A percentile compares a stretch with the other conserved stretches of the same genome.
Conservation (phyloP, 2,113 vertebrate genomes). For the Plecotus auritus region DNA sequence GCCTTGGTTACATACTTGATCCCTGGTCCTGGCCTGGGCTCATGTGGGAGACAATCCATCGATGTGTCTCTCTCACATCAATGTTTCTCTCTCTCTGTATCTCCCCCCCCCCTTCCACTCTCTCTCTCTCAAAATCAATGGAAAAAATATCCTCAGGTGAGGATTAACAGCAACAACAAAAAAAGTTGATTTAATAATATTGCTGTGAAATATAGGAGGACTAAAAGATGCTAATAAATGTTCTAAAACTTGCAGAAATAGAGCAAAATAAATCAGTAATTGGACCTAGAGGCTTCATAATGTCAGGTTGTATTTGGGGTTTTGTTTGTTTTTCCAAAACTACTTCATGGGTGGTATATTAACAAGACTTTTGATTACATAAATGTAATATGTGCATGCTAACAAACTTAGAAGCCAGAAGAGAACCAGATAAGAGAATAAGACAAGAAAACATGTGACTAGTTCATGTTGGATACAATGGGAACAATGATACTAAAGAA, state of each 20-base stretch:
- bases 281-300: background rate
- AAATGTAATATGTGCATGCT: background rate
- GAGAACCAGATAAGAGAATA: background rate
- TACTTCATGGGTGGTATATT: background rate
- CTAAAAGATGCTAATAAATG: background rate
- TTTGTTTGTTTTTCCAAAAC: background rate
- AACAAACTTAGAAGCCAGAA: background rate
- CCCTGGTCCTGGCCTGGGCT: too few species aligned
- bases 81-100: too few species aligned
- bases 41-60: too few species aligned
- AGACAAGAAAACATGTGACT: background rate
- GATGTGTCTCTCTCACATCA: too few species aligned
- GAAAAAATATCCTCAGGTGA: too few species aligned
- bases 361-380: constrained; percentile 13
- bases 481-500: background rate
- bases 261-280: background rate
- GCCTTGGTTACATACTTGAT: too few species aligned
- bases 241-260: background rate
- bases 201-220: background rate
- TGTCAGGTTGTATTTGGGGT: background rate
- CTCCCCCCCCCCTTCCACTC: too few species aligned
- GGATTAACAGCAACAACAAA: background rate
- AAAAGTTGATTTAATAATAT: background rate
- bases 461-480: background rate
- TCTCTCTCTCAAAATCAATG: too few species aligned